Evolutionary conservation across 2,113 vertebrate genomes (phyloP), one percentile per base, ranked within the genome.

Genomic region (Cyrtonyx montezumae): DNA sequence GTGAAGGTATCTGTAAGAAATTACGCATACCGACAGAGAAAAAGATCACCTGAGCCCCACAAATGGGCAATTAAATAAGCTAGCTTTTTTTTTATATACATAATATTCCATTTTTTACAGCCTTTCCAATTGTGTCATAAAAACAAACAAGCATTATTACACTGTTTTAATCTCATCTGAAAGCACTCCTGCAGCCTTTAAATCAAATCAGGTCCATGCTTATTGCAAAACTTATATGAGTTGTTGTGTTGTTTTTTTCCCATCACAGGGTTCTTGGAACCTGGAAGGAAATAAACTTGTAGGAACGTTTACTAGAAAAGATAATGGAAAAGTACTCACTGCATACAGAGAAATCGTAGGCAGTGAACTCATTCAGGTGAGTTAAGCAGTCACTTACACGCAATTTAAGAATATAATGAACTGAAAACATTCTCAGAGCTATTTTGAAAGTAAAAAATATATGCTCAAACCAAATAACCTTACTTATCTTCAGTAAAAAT

Each of bases 321-420:
- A 99, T 96, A 99, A 99, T 22, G 97, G 94, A 83, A 99, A 99
- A 36, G 84, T 91, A 13, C 97, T 99, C 76, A 96, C 84, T 67
- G 96, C 98, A 69, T 79, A 91, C 30, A 97, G 98, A 89, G 92
- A 98, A 95, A 67, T 99, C 6, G 30, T 97, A 48, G 98, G 95
- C 13, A 96, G 96, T 28, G 98, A 99, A 87, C 94, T 99, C 7
- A 94, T 99, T 55, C 99, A 99, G 98, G 99, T 99, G 84, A 97
- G 98, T 92, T 56, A 74, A 73, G 2, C 34, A 79, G 42, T 20
- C 6, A 26, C 55, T 87, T 59, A 45, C 19, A 56, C 8, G 36
- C 6, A 63, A 59, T 32, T 59, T 87, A 25, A 81, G 25, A 48
- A 70, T 0, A 40, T 2, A 66, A 80, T 3, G 1, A 94, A 75